Evolutionary conservation across 2,797 vertebrate genomes (phyloP).

Genomic region (Neoniphon sammara): DNA sequence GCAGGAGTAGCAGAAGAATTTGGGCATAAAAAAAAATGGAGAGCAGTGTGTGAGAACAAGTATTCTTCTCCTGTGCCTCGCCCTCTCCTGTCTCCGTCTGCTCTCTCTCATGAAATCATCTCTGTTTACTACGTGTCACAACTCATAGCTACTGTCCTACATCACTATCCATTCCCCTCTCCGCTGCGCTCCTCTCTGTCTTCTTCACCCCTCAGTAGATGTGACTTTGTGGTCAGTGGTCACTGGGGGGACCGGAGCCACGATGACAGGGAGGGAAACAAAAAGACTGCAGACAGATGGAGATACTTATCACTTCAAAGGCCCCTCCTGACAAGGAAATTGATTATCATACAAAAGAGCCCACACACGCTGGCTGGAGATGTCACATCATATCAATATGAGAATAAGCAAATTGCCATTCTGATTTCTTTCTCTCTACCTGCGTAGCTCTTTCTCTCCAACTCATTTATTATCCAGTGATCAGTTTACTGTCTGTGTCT

Average conservation of each 20-base stretch:
- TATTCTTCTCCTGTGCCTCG: neutral
- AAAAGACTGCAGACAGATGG: constrained; percentile 23
- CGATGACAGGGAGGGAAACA: constrained; percentile 15
- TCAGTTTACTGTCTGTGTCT: no score
- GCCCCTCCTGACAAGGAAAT: constrained; percentile 37
- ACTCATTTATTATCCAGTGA: neutral
- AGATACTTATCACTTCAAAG: constrained; percentile 45
- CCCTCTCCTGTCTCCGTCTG: constrained; percentile 1
- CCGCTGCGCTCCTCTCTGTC: constrained; percentile 4
- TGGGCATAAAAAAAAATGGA: neutral
- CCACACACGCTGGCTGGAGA: constrained; percentile 4
- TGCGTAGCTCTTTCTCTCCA: neutral
- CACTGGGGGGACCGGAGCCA: neutral
- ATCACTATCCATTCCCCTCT: constrained; percentile 34
- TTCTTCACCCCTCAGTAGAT: constrained; percentile 19
- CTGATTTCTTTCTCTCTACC: constrained; percentile 17
- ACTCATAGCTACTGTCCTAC: constrained; percentile 28
- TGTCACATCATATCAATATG: constrained; percentile 26
- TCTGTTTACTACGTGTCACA: constrained; percentile 35
- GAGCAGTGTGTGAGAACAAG: neutral
- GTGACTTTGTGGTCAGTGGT: constrained; percentile 23
- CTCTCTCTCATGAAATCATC: constrained; percentile 6
- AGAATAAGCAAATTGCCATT: neutral
- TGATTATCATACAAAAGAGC: constrained; percentile 36
- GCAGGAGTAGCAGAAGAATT: neutral